phyloP scores from a whole-genome alignment of 2,797 vertebrate species.

The Nothura maculosa region DNA sequence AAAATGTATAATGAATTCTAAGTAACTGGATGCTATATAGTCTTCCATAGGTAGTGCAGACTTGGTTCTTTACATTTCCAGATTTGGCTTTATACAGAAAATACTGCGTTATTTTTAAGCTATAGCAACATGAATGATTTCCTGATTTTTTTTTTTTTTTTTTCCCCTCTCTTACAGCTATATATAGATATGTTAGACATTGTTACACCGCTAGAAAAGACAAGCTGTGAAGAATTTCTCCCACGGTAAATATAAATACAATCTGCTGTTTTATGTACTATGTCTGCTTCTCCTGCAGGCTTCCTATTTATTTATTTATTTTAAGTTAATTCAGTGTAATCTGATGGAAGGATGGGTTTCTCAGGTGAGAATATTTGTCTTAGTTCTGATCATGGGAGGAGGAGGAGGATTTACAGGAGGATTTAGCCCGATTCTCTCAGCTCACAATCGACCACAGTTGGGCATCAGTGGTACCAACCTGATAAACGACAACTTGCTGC shows the following conservation, averaged over 20 bases:
- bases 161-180: slow-evolving; percentile 85
- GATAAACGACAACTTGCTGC: neutral
- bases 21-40: neutral
- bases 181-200: slow-evolving; percentile 93
- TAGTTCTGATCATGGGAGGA: neutral
- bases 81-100: neutral
- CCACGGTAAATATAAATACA: slow-evolving; percentile 83
- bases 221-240: slow-evolving; percentile 89
- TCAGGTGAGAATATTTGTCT: neutral
- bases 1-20: neutral
- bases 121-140: neutral
- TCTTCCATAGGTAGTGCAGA: neutral
- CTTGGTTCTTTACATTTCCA: neutral
- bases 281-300: neutral
- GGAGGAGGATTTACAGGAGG: neutral
- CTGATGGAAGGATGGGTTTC: neutral
- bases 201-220: slow-evolving; percentile 86
- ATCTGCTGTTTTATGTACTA: neutral
- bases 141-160: neutral
- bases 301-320: neutral
- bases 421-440: neutral
- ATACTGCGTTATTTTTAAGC: neutral
- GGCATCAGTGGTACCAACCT: rapidly evolving
- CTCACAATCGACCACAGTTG: neutral
- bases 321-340: neutral